Base-by-base conservation (phyloP, 2,113 vertebrate genomes). In the Pollimyrus isidori region DNA sequence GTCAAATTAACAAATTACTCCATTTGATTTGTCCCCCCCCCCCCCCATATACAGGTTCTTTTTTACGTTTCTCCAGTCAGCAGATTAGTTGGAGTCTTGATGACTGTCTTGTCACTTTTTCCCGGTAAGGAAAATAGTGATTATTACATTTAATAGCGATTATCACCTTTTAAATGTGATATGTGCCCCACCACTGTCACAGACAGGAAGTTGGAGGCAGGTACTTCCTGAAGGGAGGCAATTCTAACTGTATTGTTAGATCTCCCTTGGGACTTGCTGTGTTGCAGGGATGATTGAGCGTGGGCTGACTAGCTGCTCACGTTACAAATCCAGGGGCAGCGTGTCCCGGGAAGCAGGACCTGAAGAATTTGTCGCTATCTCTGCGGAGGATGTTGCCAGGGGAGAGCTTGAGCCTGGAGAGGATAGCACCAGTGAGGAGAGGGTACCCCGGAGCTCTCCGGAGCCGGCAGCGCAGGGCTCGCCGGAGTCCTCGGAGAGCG, bases 41-140 rank as follows among this genome's bases (percentile, higher is more conserved):
- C 19, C 45, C 30, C 3, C 56, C 83, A 11, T 69, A 23, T 89
- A 21, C 90, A 98, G 97, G 97, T 99, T 91, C 95, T 99, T 84
- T 99, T 99, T 95, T 99, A 98, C 80, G 96, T 98, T 91, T 97
- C 97, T 92, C 98, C 98, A 76, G 98, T 99, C 92, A 97, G 97
- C 93, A 96, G 96, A 91, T 93, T 99, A 45, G 98, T 99, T 15
- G 98, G 97, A 90, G 95, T 96, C 83, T 94, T 99, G 92, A 99
- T 99, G 98, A 98, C 97, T 0, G 96, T 98, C 65, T 92, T 99
- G 84, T 99, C 98, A 0, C 96, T 99, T 80, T 99, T 99, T 93
- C 98, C 98, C 94, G 98, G 98, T 99, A 94, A 97, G 97, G 45
- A 84, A 45, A 84, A 84, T n/a, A 3, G 3, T 1, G 21, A 84